Percentiles rank a stretch among this genome's conserved stretches.
Evolutionary conservation across 2,888 invertebrate species (phyloP).

Genomic region (Eupithecia centaureata): DNA sequence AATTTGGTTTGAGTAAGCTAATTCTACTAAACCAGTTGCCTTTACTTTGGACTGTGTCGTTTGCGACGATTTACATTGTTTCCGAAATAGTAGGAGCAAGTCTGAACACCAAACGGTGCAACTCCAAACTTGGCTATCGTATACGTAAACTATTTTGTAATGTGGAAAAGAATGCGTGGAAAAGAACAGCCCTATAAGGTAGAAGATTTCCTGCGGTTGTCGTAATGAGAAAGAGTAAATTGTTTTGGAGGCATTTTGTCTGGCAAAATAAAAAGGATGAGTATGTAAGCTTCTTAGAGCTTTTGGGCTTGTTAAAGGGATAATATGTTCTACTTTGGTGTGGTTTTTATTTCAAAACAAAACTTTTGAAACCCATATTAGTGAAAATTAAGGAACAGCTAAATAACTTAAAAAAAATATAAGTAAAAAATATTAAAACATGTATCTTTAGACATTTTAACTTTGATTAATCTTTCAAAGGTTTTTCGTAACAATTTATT

Average conservation of each 20-base stretch:
- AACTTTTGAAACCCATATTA: neutral
- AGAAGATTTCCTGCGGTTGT: conserved; percentile 42
- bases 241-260: conserved; percentile 44
- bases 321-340: conserved; percentile 16
- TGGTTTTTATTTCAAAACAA: conserved; percentile 7
- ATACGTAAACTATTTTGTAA: conserved; percentile 58
- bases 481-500: neutral
- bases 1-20: neutral
- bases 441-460: too few relatives aligned
- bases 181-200: conserved; percentile 42
- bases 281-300: conserved; percentile 38
- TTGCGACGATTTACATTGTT: conserved; percentile 80
- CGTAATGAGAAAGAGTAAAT: conserved; percentile 45
- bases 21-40: conserved; percentile 14
- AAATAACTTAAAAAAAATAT: neutral
- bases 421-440: too few relatives aligned
- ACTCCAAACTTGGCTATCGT: conserved; percentile 51
- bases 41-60: conserved; percentile 44
- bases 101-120: conserved; percentile 61
- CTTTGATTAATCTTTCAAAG: neutral
- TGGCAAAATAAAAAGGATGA: conserved; percentile 40
- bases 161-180: conserved; percentile 54
- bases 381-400: neutral
- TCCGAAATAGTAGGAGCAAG: conserved; percentile 73
- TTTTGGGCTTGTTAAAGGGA: conserved; percentile 37